Conservation (phyloP, 2,797 vertebrate genomes). For the Tarsius wallacei region DNA sequence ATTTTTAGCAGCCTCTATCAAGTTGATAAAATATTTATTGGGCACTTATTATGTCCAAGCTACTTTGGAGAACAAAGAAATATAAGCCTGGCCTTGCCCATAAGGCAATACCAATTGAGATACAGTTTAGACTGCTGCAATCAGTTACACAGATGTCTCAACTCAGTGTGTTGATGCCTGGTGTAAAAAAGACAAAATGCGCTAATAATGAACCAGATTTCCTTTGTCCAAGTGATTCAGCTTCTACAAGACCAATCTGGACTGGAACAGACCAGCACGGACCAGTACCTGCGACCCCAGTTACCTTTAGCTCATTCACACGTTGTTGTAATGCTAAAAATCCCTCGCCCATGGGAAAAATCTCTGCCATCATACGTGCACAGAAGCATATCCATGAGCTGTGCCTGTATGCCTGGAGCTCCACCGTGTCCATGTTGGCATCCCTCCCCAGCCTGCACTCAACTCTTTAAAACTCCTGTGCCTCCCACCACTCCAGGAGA, state of each 20-base stretch:
- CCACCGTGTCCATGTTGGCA: no score
- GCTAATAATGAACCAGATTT: constrained; percentile 2
- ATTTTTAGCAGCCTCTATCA: background rate
- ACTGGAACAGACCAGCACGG: no score
- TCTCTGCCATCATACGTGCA: no score
- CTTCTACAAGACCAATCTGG: background rate
- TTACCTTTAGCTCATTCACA: no score
- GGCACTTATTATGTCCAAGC: constrained; percentile 39
- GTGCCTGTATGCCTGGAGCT: no score
- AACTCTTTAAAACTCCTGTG: no score
- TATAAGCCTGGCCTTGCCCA: background rate
- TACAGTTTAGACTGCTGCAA: background rate
- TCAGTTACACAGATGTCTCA: constrained; percentile 40
- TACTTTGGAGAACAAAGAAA: constrained; percentile 45
- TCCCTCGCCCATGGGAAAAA: no score
- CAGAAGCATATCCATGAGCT: no score
- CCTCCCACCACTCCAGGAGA: no score
- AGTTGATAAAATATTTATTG: constrained; percentile 70
- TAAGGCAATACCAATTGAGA: constrained; percentile 53
- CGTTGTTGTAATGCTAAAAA: no score
- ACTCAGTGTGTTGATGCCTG: constrained; percentile 8
- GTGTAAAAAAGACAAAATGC: constrained; percentile 37
- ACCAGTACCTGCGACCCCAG: no score
- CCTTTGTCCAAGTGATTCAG: background rate
- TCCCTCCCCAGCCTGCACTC: no score